A percentile compares a stretch with the other conserved stretches of the same genome.
Conservation (phyloP, 2,888 invertebrate genomes). For the Ormia ochracea region DNA sequence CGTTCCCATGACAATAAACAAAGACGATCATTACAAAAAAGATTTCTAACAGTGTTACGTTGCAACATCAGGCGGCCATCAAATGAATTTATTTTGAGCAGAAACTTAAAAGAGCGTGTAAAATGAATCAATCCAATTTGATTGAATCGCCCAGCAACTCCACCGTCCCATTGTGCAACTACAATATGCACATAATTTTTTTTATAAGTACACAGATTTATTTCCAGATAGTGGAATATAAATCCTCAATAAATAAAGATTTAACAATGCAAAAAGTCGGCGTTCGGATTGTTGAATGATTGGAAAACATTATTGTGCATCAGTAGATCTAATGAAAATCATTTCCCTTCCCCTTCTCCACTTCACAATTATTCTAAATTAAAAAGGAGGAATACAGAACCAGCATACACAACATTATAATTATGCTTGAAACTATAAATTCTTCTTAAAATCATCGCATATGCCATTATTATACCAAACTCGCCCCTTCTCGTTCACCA, state of each 20-base stretch:
- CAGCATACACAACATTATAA: not conserved
- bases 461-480: slow-evolving; percentile 65
- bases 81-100: not conserved
- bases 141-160: slow-evolving; percentile 67
- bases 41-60: not conserved
- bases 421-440: slow-evolving; percentile 58
- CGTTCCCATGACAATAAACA: slow-evolving; percentile 48
- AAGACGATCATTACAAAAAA: slow-evolving; percentile 8
- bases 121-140: slow-evolving; percentile 75
- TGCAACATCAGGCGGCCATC: slow-evolving; percentile 30
- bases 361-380: not conserved
- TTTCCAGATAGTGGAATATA: not conserved
- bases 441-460: slow-evolving; percentile 63
- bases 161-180: not conserved
- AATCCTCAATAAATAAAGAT: slow-evolving; percentile 58
- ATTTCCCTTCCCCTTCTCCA: not conserved
- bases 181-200: not conserved
- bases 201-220: slow-evolving; percentile 11
- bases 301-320: slow-evolving; percentile 27
- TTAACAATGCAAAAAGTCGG: slow-evolving; percentile 3
- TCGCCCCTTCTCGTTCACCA: slow-evolving; percentile 22
- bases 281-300: slow-evolving; percentile 1
- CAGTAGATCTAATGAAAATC: slow-evolving; percentile 46
- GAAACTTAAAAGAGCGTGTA: slow-evolving; percentile 55
- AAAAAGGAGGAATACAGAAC: not conserved